These are phyloP conservation scores for Rhinophrynus dorsalis DNA, from an alignment of 2,797 vertebrate species.

Conservation along the genomic window DNA sequence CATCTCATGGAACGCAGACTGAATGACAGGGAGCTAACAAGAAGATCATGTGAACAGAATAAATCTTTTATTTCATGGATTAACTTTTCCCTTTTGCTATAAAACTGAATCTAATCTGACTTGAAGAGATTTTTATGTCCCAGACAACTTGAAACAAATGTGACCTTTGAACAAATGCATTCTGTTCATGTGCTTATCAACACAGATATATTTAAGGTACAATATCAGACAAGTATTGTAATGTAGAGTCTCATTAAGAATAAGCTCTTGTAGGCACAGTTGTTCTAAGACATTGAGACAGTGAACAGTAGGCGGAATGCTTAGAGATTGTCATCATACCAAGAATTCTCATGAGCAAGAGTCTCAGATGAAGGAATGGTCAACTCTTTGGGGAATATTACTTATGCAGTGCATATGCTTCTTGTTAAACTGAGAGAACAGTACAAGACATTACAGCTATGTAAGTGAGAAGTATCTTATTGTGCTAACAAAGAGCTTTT, in stretches of 20 bases:
- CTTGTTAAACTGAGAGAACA: conserved; percentile 38
- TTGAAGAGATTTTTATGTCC: conserved; percentile 4
- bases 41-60: no score
- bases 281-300: conserved; percentile 31
- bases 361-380: conserved; percentile 18
- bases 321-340: conserved; percentile 44
- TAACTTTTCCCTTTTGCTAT: background rate
- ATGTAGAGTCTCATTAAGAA: conserved; percentile 36
- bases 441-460: conserved; percentile 42
- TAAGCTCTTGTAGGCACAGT: conserved; percentile 44
- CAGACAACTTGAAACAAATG: conserved; percentile 46
- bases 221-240: conserved; percentile 40
- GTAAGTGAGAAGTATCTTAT: conserved; percentile 1
- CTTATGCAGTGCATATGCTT: conserved; percentile 36
- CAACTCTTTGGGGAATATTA: conserved; percentile 33
- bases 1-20: no score
- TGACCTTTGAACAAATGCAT: conserved; percentile 43
- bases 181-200: conserved; percentile 36
- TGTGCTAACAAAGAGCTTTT: conserved; percentile 32
- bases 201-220: conserved; percentile 48
- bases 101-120: conserved; percentile 16
- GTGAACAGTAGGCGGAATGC: conserved; percentile 22
- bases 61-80: conserved; percentile 7
- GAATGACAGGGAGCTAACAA: no score
- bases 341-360: conserved; percentile 17